Conservation (phyloP, 2,113 vertebrate genomes). For the Cyrtonyx montezumae region DNA sequence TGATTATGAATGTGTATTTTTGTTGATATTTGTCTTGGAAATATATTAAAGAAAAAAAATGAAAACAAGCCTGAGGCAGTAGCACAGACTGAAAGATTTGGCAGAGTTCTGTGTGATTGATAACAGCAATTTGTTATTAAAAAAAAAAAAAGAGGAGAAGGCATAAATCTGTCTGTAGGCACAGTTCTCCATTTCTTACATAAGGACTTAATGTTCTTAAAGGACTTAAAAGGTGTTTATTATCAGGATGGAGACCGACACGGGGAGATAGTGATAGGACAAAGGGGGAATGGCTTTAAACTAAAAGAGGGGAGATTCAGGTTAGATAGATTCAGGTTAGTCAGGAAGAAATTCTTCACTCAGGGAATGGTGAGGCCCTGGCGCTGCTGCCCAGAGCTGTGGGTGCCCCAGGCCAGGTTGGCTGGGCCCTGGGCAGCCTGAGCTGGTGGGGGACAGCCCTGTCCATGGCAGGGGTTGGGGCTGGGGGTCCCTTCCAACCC, state of each 20-base stretch:
- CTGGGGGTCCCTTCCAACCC: neutral
- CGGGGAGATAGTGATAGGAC: neutral
- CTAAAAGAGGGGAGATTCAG: neutral
- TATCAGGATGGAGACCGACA: neutral
- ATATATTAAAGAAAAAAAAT: neutral
- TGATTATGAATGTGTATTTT: neutral
- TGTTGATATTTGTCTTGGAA: constrained; percentile 20
- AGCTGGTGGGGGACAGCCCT: neutral
- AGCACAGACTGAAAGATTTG: neutral
- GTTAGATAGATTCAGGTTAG: too few species aligned
- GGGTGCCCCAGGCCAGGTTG: neutral
- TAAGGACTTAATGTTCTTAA: neutral
- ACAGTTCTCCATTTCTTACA: neutral
- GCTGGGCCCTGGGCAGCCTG: neutral
- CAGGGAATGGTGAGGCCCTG: neutral
- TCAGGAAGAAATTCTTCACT: neutral
- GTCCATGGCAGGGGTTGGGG: neutral
- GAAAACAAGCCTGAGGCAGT: neutral
- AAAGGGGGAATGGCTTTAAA: neutral
- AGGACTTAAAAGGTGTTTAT: neutral
- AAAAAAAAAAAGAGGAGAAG: neutral
- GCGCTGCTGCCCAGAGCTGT: neutral
- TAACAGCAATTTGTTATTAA: constrained; percentile 1
- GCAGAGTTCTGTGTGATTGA: neutral
- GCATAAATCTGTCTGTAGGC: neutral